These are phyloP conservation scores for Stenolophus ochropezus DNA, from an alignment of 2,888 invertebrate genomes.

Conservation along the genomic window DNA sequence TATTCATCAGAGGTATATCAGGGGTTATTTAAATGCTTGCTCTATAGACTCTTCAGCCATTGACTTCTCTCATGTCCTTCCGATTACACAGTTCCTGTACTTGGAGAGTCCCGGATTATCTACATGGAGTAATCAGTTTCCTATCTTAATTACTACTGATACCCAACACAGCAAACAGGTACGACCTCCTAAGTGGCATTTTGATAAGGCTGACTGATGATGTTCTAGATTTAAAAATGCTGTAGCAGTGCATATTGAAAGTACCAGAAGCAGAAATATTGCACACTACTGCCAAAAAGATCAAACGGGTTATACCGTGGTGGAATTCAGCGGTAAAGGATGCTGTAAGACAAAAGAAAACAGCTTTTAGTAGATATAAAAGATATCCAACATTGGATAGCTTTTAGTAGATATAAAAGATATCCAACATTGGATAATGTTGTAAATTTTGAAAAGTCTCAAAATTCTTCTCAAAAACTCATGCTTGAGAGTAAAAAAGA, in stretches of 20 bases:
- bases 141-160: slow-evolving; percentile 57
- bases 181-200: not conserved
- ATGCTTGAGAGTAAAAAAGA: slow-evolving; percentile 37
- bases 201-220: not conserved
- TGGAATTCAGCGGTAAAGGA: not conserved
- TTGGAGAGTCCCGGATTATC: slow-evolving; percentile 35
- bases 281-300: not conserved
- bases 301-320: not conserved
- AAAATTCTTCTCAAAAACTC: slow-evolving; percentile 38
- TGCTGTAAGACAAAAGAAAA: not conserved
- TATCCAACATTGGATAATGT: not conserved
- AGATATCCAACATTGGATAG: not conserved
- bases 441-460: slow-evolving; percentile 47
- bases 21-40: slow-evolving; percentile 62
- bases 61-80: slow-evolving; percentile 43
- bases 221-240: not conserved
- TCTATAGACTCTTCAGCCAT: slow-evolving; percentile 60
- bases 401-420: slow-evolving; percentile 16
- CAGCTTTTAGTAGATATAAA: slow-evolving; percentile 5
- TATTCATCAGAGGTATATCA: too few relatives aligned
- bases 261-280: not conserved
- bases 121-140: slow-evolving; percentile 63
- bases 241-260: not conserved
- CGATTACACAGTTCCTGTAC: not conserved
- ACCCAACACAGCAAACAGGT: not conserved